A percentile compares a stretch with the other conserved stretches of the same genome.
phyloP scores from a whole-genome alignment of 1,140 invertebrate species.

The Cydia splendana region DNA sequence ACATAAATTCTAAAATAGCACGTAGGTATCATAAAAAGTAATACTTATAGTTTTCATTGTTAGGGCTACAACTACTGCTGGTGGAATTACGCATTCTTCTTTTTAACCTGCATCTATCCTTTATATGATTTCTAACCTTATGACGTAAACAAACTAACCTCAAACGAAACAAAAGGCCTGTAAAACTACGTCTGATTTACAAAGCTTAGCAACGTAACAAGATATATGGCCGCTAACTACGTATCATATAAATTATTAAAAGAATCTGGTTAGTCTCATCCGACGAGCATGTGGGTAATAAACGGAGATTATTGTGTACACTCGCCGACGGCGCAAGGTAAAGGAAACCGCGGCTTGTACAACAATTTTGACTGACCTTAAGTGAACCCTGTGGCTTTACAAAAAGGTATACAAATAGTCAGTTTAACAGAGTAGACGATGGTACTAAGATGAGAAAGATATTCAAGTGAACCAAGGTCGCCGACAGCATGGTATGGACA shows the following conservation, averaged over 20 bases:
- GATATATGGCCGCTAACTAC: slow-evolving; percentile 50
- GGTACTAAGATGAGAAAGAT: too few relatives aligned
- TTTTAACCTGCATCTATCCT: neutral
- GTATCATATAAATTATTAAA: slow-evolving; percentile 72
- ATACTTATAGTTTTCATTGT: too few relatives aligned
- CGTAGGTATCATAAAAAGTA: too few relatives aligned
- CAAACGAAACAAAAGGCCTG: slow-evolving; percentile 48
- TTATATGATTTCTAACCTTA: neutral
- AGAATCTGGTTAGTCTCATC: slow-evolving; percentile 66
- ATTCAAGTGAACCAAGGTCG: too few relatives aligned
- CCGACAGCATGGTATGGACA: too few relatives aligned
- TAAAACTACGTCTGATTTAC: slow-evolving; percentile 11
- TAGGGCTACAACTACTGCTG: too few relatives aligned
- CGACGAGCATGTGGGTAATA: slow-evolving; percentile 59
- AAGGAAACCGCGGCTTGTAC: neutral
- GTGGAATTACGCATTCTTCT: neutral
- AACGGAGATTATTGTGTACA: slow-evolving; percentile 35
- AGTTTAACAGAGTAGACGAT: too few relatives aligned
- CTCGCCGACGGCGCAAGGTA: neutral
- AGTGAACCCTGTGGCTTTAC: too few relatives aligned
- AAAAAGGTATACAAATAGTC: too few relatives aligned
- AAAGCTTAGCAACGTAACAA: slow-evolving; percentile 43
- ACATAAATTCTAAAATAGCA: too few relatives aligned
- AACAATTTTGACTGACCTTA: neutral
- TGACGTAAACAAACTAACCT: neutral